A percentile compares a stretch with the other conserved stretches of the same genome.
These are phyloP conservation scores for Cryptosula pallasiana DNA, from an alignment of 2,888 invertebrate species.

Conservation along the genomic window DNA sequence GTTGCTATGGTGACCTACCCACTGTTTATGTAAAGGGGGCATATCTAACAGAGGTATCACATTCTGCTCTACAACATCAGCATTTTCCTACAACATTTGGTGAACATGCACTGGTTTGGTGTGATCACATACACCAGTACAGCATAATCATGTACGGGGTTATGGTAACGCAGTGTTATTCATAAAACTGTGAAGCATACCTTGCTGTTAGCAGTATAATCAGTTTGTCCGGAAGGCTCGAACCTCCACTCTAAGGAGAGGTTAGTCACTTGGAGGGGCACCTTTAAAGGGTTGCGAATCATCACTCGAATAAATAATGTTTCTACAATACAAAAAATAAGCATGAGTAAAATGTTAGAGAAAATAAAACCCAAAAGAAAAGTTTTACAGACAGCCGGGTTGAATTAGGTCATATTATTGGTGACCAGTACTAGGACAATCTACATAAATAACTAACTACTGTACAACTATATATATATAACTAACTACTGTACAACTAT, in stretches of 20 bases:
- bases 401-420: too few relatives aligned
- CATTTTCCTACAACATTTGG: neutral
- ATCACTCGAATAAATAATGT: conserved; percentile 73
- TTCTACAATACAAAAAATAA: conserved; percentile 56
- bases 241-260: conserved; percentile 71
- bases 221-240: conserved; percentile 30
- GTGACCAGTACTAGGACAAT: too few relatives aligned
- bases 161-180: too few relatives aligned
- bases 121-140: too few relatives aligned
- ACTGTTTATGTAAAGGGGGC: neutral
- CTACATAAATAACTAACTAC: too few relatives aligned
- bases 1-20: conserved; percentile 9
- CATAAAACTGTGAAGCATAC: too few relatives aligned
- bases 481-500: too few relatives aligned
- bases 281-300: conserved; percentile 70
- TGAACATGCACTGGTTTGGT: too few relatives aligned
- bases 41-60: neutral
- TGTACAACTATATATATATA: too few relatives aligned
- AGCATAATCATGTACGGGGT: too few relatives aligned
- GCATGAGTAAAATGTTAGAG: neutral
- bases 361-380: too few relatives aligned
- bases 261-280: conserved; percentile 66
- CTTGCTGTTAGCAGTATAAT: neutral
- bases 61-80: neutral
- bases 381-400: too few relatives aligned